A percentile compares a stretch with the other conserved stretches of the same genome.
Evolutionary conservation across 2,888 invertebrate genomes (phyloP).

Genomic region (Euzophera pinguis): DNA sequence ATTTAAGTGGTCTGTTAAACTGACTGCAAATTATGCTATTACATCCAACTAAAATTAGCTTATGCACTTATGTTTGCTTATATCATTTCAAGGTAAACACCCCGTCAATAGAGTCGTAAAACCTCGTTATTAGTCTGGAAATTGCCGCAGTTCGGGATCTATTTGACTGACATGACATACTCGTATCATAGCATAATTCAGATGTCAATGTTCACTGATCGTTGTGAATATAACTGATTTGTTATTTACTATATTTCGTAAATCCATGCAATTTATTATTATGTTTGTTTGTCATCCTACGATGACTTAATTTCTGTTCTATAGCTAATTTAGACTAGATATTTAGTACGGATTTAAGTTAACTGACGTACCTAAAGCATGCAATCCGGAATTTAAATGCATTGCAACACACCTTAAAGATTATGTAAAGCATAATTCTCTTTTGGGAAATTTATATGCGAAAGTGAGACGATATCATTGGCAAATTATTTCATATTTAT

Average conservation of each 20-base stretch:
- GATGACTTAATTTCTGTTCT: too few species aligned
- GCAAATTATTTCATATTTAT: conserved; percentile 43
- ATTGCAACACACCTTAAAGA: too few species aligned
- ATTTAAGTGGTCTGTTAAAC: conserved; percentile 33
- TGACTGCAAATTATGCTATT: conserved; percentile 34
- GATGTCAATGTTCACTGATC: too few species aligned
- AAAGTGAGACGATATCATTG: background rate
- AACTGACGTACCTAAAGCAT: too few species aligned
- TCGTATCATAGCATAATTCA: background rate
- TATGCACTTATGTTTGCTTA: background rate
- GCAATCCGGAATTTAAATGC: too few species aligned
- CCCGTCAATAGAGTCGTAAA: conserved; percentile 2
- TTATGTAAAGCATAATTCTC: too few species aligned
- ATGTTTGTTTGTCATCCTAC: too few species aligned
- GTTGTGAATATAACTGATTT: too few species aligned
- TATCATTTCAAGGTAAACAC: conserved; percentile 4
- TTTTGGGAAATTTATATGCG: background rate
- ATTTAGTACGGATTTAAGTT: too few species aligned
- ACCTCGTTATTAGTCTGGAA: background rate
- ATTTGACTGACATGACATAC: background rate
- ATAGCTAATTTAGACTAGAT: too few species aligned
- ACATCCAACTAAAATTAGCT: conserved; percentile 29
- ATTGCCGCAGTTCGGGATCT: background rate
- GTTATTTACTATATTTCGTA: too few species aligned
- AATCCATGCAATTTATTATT: too few species aligned